These are phyloP conservation scores for Mustela lutreola DNA, from an alignment of 2,113 vertebrate species.

Conservation along the genomic window DNA sequence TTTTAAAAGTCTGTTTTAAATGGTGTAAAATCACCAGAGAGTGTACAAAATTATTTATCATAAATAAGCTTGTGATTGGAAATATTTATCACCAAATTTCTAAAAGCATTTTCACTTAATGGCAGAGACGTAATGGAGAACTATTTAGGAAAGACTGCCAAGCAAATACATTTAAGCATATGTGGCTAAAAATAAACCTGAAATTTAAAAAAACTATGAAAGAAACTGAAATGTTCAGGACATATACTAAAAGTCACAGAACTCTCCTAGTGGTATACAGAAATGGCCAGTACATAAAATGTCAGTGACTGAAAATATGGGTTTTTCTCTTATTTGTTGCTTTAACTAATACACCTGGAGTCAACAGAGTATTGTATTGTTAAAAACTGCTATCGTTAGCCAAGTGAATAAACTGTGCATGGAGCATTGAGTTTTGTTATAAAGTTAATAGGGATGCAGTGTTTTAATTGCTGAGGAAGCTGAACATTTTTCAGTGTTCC, in stretches of 20 bases:
- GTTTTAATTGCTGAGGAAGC: conserved; percentile 9
- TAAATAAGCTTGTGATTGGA: conserved; percentile 9
- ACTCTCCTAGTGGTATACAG: background rate
- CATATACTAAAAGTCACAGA: background rate
- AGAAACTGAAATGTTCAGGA: conserved; percentile 24
- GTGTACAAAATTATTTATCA: background rate
- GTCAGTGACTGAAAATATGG: background rate
- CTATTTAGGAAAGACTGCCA: conserved; percentile 16
- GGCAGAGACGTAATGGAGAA: background rate
- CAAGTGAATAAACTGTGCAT: conserved; percentile 1
- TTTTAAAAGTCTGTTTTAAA: conserved; percentile 24
- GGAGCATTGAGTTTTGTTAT: background rate
- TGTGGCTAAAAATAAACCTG: background rate
- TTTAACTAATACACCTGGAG: conserved; percentile 26
- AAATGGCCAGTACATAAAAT: conserved; percentile 54
- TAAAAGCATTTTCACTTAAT: conserved; percentile 43
- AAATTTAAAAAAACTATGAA: conserved; percentile 31
- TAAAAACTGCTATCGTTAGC: background rate
- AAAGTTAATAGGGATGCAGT: background rate
- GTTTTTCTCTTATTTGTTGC: conserved; percentile 38
- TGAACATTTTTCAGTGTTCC: conserved; percentile 18
- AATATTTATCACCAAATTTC: conserved; percentile 37
- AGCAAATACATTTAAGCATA: background rate
- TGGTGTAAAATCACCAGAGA: background rate
- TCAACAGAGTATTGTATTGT: background rate